Base-by-base conservation (phyloP, 2,797 vertebrate species). In the Cuniculus paca region DNA sequence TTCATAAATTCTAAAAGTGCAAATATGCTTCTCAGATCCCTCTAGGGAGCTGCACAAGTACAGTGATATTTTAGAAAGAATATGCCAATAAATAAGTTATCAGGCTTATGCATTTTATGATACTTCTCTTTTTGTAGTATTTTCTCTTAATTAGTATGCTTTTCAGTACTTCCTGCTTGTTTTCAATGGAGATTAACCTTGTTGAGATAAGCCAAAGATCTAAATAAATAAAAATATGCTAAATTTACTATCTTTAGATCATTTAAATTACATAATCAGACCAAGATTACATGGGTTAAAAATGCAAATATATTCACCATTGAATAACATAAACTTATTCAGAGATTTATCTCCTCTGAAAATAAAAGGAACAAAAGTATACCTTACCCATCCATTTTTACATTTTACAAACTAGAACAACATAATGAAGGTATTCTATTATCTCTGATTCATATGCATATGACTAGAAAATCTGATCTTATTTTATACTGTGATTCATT, bases 231-330 rank as follows among this genome's bases (percentile, higher is more conserved):
- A 75, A 89, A 58, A 22, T 70, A 36, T 81, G 39, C 34, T 42
- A 78, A 91, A 78, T 20, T 58, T 63, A 4, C 50, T 85, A 3
- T 65, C 61, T 80, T 89, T 74, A 54, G 6, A 28, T 93, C 6
- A 45, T 82, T 87, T 87, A 56, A 68, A 83, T 78, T 72, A 75
- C 36, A 72, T 48, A 90, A 42, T 88, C 77, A 83, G 14, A 52
- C 82, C 45, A 63, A 48, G 19, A 58, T 58, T 86, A 45, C 58
- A 20, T 77, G 54, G 24, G 12, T 72, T 93, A 34, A 45, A 60
- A 82, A 83, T 68, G 22, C 63, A 78, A 95, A 0, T 68, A 1
- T 92, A 91, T 96, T 39, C 17, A 52, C 7, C 42, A 28, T 28
- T 74, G 42, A 45, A 90, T 36, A 79, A 60, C 36, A 60, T 45